Conservation (phyloP, 2,113 vertebrate genomes). For the rabbit (Oryctolagus cuniculus) region DNA sequence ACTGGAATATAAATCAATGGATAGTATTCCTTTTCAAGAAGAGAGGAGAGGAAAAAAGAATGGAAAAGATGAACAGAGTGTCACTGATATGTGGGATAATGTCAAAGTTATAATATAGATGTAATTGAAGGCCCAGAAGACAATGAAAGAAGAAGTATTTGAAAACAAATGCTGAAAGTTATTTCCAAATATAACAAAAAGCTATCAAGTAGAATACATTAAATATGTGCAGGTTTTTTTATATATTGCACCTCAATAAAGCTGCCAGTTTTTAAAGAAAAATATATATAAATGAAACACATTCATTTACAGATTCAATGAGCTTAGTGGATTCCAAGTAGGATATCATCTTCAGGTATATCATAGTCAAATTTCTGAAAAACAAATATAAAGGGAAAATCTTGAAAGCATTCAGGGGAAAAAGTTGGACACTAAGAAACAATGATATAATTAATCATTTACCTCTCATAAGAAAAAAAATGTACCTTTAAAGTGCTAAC, state of each 20-base stretch:
- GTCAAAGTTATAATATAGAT: constrained; percentile 16
- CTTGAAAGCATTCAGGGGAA: background rate
- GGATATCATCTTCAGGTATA: background rate
- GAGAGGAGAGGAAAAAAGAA: background rate
- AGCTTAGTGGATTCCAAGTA: background rate
- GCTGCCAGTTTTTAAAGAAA: background rate
- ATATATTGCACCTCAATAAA: background rate
- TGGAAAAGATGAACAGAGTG: constrained; percentile 18
- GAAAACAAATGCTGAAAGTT: constrained; percentile 26
- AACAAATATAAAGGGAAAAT: constrained; percentile 14
- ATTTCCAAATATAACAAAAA: constrained; percentile 43
- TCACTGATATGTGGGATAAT: constrained; percentile 15
- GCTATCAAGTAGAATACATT: background rate
- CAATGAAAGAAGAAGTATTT: background rate
- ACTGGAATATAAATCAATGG: background rate
- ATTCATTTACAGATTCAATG: constrained; percentile 7
- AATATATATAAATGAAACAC: background rate
- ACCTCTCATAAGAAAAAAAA: background rate
- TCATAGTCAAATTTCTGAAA: background rate
- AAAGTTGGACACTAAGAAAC: background rate
- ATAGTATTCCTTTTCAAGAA: constrained; percentile 8
- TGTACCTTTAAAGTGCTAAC: background rate
- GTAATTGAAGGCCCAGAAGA: constrained; percentile 3
- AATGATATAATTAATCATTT: background rate
- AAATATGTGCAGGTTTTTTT: background rate